Evolutionary conservation across 2,888 invertebrate species (phyloP).

Genomic region (Cryptophagus acutangulus): DNA sequence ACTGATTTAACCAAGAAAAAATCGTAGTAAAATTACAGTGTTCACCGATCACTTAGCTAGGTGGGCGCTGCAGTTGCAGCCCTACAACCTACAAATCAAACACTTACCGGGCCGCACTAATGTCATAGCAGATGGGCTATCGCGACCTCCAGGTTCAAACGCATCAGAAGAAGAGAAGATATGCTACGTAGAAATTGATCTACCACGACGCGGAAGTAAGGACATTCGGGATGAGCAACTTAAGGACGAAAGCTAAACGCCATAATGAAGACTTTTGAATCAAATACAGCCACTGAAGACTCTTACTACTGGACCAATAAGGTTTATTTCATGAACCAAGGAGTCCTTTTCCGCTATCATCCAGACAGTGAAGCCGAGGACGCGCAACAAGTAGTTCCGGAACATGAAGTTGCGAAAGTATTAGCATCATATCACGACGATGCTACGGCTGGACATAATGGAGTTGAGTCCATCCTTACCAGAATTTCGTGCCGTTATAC

Average conservation of each 20-base stretch:
- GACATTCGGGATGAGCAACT: constrained; percentile 19
- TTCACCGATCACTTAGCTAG: constrained; percentile 47
- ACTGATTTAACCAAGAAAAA: constrained; percentile 20
- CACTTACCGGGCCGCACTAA: constrained; percentile 43
- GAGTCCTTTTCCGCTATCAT: constrained; percentile 22
- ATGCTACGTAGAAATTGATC: constrained; percentile 13
- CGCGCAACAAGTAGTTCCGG: constrained; percentile 23
- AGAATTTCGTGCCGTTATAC: not conserved
- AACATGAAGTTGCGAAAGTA: constrained; percentile 1
- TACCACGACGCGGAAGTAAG: constrained; percentile 13
- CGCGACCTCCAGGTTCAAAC: constrained; percentile 32
- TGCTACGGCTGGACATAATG: not conserved
- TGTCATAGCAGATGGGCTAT: constrained; percentile 42
- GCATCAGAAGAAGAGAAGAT: too few relatives aligned
- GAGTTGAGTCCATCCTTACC: not conserved
- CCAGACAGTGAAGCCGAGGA: constrained; percentile 22
- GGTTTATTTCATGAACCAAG: constrained; percentile 18
- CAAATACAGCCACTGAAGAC: constrained; percentile 4
- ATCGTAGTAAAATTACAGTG: constrained; percentile 34
- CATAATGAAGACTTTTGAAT: constrained; percentile 21
- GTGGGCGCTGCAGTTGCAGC: constrained; percentile 45
- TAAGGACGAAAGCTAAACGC: constrained; percentile 23
- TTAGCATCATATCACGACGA: not conserved
- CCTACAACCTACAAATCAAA: constrained; percentile 37
- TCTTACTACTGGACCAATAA: constrained; percentile 12